A percentile compares a stretch with the other conserved stretches of the same genome.
Conservation (phyloP, 2,113 vertebrate genomes). For the Xerus inauris region DNA sequence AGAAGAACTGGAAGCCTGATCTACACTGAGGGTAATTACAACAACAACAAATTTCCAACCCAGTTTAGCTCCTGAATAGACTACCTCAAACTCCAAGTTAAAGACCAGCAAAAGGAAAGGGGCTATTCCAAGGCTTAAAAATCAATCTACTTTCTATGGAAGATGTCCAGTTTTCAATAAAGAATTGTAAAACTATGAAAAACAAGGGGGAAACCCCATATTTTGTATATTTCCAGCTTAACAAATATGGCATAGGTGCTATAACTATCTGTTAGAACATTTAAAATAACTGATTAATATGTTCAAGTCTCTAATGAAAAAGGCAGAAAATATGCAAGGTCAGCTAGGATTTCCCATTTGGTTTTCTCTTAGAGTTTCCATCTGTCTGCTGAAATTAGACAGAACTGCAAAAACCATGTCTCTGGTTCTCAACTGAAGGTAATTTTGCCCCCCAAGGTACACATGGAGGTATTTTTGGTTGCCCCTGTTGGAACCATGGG, state of each 20-base stretch:
- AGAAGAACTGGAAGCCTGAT: neutral
- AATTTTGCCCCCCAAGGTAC: neutral
- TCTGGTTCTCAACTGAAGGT: neutral
- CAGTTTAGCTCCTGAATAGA: neutral
- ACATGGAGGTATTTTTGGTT: neutral
- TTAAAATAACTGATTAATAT: neutral
- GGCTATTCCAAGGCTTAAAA: neutral
- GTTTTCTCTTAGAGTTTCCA: neutral
- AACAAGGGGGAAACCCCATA: neutral
- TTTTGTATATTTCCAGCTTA: too few species aligned
- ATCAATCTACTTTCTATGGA: neutral
- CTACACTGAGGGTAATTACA: neutral
- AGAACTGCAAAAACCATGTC: neutral
- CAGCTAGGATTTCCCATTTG: neutral
- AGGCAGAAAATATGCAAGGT: neutral
- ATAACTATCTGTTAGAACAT: neutral
- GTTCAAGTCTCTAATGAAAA: neutral
- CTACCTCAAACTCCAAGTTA: neutral
- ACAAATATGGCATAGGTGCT: neutral
- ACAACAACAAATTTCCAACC: slow-evolving; percentile 3
- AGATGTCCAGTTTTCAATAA: neutral
- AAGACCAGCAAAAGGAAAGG: neutral
- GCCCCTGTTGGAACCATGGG: too few species aligned
- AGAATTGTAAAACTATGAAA: neutral
- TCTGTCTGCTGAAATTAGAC: neutral